Base-by-base conservation (phyloP, 2,113 vertebrate species). In the Cavia porcellus region DNA sequence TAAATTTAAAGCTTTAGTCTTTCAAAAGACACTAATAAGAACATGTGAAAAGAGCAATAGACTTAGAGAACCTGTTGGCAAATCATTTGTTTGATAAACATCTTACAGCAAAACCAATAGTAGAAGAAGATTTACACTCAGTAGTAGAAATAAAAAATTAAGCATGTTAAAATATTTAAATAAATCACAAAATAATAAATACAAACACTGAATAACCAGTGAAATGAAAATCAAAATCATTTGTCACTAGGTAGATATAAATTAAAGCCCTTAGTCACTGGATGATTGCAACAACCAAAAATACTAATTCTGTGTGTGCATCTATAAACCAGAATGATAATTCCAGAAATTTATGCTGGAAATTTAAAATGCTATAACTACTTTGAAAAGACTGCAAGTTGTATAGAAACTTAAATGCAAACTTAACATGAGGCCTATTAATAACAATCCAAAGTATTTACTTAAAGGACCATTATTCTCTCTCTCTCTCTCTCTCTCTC, bases 221-320 rank as follows among this genome's bases (percentile, higher is more conserved):
- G 7, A 17, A n/a, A 55, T 42, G 5, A 5, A 45, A 35, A 10
- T 74, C 72, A 25, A 52, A 5, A n/a, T 35, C 19, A 28, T 35
- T 68, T 45, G 3, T 38, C 7, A 24, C 20, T 62, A 52, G 4
- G 20, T 42, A 64, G 66, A 45, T 86, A 19, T 15, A 64, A 42
- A 75, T 74, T 28, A 50, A 84, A 50, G 11, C 9, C 7, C 15
- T 15, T 25, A 52, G 25, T 12, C 28, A 87, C 19, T 59, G n/a
- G 20, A 47, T 30, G 22, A 9, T 19, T 45, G 38, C 28, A 55
- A n/a, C 2, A 28, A 35, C 35, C n/a, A 19, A 15, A 25, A 6
- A 5, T 35, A 45, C 13, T 9, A 64, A 35, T 55, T 85, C 1
- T 45, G 70, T 0, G 7, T n/a, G 15, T 10, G 10, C 0, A 38